Conservation (phyloP, 2,888 invertebrate species). For the Rhagium mordax region DNA sequence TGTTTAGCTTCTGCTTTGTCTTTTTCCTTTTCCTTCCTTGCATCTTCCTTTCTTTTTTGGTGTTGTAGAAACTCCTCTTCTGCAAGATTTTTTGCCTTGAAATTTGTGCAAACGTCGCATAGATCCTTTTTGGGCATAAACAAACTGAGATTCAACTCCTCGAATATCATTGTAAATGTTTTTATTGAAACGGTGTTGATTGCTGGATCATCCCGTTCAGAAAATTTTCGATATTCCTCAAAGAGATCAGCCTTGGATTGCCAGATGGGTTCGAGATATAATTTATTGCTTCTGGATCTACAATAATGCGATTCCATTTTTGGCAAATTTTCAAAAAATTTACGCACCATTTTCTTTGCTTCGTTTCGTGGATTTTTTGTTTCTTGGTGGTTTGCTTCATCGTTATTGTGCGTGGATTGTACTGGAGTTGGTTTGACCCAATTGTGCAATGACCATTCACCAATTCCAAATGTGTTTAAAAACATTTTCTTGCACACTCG, state of each 20-base stretch:
- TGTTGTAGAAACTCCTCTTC: not conserved
- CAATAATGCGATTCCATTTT: not conserved
- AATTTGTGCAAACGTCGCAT: not conserved
- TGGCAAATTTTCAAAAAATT: not conserved
- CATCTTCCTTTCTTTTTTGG: not conserved
- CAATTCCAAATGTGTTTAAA: not conserved
- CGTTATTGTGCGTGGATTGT: no score
- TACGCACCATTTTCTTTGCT: not conserved
- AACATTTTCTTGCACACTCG: not conserved
- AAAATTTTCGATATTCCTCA: not conserved
- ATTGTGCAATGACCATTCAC: constrained; percentile 1
- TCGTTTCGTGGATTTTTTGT: no score
- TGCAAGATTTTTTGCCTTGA: not conserved
- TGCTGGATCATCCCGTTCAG: not conserved
- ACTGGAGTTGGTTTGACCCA: not conserved
- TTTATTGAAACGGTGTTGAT: not conserved
- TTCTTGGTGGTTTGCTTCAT: no score
- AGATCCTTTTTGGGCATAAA: not conserved
- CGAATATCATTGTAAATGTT: not conserved
- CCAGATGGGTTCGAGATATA: not conserved
- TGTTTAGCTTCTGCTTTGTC: constrained; percentile 1
- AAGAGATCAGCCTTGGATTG: not conserved
- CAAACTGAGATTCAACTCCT: not conserved
- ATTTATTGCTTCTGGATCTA: not conserved
- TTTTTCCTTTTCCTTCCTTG: not conserved